phyloP scores from a whole-genome alignment of 1,140 invertebrate genomes.

The Trigoniulus corallinus region DNA sequence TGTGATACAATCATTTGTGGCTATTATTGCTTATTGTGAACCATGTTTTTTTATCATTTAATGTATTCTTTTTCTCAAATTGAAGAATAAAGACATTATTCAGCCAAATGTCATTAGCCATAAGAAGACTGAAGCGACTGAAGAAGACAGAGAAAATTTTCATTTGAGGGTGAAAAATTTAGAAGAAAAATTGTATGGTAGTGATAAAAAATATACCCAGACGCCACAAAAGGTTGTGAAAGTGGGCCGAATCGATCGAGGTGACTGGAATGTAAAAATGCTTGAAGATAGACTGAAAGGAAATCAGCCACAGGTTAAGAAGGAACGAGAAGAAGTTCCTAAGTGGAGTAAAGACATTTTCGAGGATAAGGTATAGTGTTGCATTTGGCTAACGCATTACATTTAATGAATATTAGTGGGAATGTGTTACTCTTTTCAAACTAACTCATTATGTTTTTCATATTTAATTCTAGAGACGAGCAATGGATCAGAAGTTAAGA shows the following conservation, averaged over 20 bases:
- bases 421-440: neutral
- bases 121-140: constrained; percentile 20
- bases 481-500: constrained; percentile 56
- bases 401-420: neutral
- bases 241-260: constrained; percentile 45
- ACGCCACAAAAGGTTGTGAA: neutral
- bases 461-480: constrained; percentile 53
- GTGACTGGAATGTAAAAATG: constrained; percentile 78
- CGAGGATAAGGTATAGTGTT: constrained; percentile 26
- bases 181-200: constrained; percentile 37
- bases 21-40: neutral
- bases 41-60: neutral
- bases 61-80: neutral
- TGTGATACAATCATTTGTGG: no score
- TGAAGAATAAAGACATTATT: constrained; percentile 43
- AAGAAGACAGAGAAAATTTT: constrained; percentile 24
- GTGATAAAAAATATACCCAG: neutral
- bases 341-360: constrained; percentile 73
- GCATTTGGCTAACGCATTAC: neutral
- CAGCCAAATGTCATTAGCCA: constrained; percentile 36
- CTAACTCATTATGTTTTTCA: no score
- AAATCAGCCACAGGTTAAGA: constrained; percentile 20
- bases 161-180: constrained; percentile 49
- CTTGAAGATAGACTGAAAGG: constrained; percentile 59
- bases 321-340: constrained; percentile 57